Evolutionary conservation across 92 coral and sea anemone species (phyloP), one percentile per base, ranked within the genome.

Genomic region (Palythoa grandiflora): DNA sequence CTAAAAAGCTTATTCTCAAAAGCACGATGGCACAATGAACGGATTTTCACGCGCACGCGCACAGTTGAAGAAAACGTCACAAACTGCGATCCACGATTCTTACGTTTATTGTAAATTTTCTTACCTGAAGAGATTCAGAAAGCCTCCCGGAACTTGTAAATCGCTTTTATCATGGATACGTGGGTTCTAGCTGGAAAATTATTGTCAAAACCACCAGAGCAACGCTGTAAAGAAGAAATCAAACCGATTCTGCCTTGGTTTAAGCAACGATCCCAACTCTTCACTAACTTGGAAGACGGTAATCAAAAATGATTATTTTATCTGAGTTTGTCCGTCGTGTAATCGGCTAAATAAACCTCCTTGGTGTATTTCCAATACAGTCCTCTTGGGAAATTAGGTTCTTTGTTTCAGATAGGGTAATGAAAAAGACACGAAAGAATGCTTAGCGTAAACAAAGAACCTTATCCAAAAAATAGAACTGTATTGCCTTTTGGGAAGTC

Each of bases 211-310:
- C 86, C 86, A 81, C 75, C 13, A 15, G 86, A 81, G 13, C 75
- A 81, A 40, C 86, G 76, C 74, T 21, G 21, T 68, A 61, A 10
- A 40, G 61, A 65, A 44, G 76, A 81, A 81, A 81, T 81, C 39
- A 19, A 66, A 81, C 20, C 5, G 61, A 81, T 81, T 81, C 60
- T 81, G 16, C 75, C 86, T 40, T 81, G 86, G 86, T 81, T 81
- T 36, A 44, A 75, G 40, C 75, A 81, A 48, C 86, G 86, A 36
- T 47, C 86, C 39, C 86, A 81, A 47, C 86, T 81, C 59, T 81
- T 81, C 40, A 65, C 75, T 21, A 66, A 81, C 86, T 19, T 81
- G 71, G 86, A 81, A 50, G 86, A 81, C 75, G 86, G 86, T 81
- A 81, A 81, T 35, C 1, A 1, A 5, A 38, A 36, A 20, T 37